These are phyloP conservation scores for Lasaia peninsularis DNA, from an alignment of 1,140 invertebrate species.

Conservation along the genomic window DNA sequence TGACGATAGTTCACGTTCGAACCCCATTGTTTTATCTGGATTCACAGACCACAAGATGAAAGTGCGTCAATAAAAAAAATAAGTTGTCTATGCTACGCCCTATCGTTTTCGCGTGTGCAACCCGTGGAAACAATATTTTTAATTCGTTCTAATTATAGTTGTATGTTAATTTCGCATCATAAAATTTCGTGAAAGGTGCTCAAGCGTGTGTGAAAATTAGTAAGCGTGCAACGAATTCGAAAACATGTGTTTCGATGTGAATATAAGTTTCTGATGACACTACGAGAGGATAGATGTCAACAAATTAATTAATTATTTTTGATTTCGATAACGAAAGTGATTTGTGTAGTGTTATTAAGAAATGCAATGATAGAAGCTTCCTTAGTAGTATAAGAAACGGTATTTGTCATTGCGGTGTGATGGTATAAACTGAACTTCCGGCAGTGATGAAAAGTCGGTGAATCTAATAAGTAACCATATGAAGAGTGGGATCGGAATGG, in stretches of 20 bases:
- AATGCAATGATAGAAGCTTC: background rate
- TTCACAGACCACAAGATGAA: conserved; percentile 28
- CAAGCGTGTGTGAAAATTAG: conserved; percentile 38
- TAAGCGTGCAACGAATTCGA: conserved; percentile 41
- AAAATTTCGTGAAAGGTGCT: conserved; percentile 52
- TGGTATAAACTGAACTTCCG: conserved; percentile 51
- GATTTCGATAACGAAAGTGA: conserved; percentile 37
- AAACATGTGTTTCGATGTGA: conserved; percentile 75
- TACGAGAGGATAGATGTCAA: conserved; percentile 58
- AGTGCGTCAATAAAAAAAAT: conserved; percentile 67
- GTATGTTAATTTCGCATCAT: conserved; percentile 47
- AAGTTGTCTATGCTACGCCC: conserved; percentile 56
- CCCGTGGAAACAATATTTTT: conserved; percentile 65
- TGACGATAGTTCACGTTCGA: too few species aligned
- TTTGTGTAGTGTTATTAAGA: conserved; percentile 21
- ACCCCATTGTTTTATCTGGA: conserved; percentile 11
- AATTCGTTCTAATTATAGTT: conserved; percentile 69
- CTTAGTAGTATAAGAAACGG: conserved; percentile 23
- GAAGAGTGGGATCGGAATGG: conserved; percentile 41
- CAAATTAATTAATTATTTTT: conserved; percentile 58
- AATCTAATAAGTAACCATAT: conserved; percentile 32
- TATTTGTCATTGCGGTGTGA: conserved; percentile 26
- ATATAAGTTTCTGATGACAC: conserved; percentile 61
- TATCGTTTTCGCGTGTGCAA: conserved; percentile 69
- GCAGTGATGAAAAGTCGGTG: conserved; percentile 48